These are phyloP conservation scores for Botrylloides violaceus DNA, from an alignment of 23 tunicate genomes.

Conservation along the genomic window DNA sequence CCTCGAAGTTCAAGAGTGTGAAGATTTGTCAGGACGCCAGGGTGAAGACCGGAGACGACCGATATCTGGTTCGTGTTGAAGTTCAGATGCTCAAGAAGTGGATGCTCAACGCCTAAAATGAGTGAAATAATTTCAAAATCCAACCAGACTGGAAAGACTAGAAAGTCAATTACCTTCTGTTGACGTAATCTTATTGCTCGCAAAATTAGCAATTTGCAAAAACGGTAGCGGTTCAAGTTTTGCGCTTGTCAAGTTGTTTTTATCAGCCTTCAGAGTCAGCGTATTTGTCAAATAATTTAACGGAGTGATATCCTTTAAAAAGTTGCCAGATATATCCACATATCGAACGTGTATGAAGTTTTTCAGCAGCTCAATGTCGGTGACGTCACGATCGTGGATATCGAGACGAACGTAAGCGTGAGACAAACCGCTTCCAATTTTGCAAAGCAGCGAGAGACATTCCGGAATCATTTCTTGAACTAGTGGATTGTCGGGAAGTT, in stretches of 20 bases:
- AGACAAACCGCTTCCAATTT: constrained; percentile 81
- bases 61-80: constrained; percentile 58
- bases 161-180: constrained; percentile 29
- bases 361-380: constrained; percentile 53
- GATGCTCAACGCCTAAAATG: constrained; percentile 54
- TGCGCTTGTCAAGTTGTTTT: constrained; percentile 59
- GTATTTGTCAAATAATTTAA: constrained; percentile 59
- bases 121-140: background rate
- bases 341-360: constrained; percentile 76
- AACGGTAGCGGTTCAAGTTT: constrained; percentile 56
- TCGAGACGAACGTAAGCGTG: constrained; percentile 86
- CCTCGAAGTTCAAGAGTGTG: constrained; percentile 71
- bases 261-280: constrained; percentile 63
- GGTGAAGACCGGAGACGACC: constrained; percentile 32
- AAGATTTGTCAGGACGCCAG: constrained; percentile 52
- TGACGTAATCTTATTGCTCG: constrained; percentile 56
- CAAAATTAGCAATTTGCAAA: constrained; percentile 67
- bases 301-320: constrained; percentile 49
- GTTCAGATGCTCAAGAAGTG: constrained; percentile 58
- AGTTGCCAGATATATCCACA: constrained; percentile 70
- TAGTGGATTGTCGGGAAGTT: constrained; percentile 76
- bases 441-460: constrained; percentile 80
- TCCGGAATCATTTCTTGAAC: constrained; percentile 86
- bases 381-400: constrained; percentile 69
- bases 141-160: background rate